These are phyloP conservation scores for Antitype chi DNA, from an alignment of 2,888 invertebrate genomes.

Conservation along the genomic window DNA sequence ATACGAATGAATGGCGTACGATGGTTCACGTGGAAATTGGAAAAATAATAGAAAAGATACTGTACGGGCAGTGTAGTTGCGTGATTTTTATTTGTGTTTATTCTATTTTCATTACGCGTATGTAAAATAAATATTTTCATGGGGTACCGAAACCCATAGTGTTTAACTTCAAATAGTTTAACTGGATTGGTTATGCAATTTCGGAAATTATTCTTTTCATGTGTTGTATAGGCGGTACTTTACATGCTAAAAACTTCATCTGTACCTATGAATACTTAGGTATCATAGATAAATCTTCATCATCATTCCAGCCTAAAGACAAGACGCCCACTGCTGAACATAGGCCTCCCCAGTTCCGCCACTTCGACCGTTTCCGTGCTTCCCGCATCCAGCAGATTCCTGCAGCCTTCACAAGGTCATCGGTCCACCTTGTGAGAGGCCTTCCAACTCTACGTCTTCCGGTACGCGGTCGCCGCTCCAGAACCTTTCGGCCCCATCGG, in stretches of 20 bases:
- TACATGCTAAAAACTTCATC: background rate
- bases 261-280: background rate
- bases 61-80: background rate
- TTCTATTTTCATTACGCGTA: constrained; percentile 36
- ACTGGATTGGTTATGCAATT: background rate
- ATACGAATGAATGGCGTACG: constrained; percentile 24
- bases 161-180: background rate
- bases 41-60: constrained; percentile 51
- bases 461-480: too few species aligned
- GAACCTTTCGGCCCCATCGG: too few species aligned
- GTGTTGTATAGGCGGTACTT: background rate
- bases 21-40: constrained; percentile 52
- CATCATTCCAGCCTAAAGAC: too few species aligned
- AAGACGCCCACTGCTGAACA: too few species aligned
- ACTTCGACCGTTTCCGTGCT: too few species aligned
- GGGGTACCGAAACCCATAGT: background rate
- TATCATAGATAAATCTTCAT: background rate
- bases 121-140: constrained; percentile 21
- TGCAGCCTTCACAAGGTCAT: too few species aligned
- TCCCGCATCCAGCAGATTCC: too few species aligned
- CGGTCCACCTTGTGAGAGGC: too few species aligned
- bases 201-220: too few species aligned
- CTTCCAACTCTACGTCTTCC: too few species aligned
- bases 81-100: constrained; percentile 48
- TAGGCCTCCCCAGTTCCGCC: too few species aligned